Evolutionary conservation across 2,113 vertebrate species (phyloP), one percentile per base, ranked within the genome.

Genomic region (Calyptommatus sinebrachiatus): DNA sequence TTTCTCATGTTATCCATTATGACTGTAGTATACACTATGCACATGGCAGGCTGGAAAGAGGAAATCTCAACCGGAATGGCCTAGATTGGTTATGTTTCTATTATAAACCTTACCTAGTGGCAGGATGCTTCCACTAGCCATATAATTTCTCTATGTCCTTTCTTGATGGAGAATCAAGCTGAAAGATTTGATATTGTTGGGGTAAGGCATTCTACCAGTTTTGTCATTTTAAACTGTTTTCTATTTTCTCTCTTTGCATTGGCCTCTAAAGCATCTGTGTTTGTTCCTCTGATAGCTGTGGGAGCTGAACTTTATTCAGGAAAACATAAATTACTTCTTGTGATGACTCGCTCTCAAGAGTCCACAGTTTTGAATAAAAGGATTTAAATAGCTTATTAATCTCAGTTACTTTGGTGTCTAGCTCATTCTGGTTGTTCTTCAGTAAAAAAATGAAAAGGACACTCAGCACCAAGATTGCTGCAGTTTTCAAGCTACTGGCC

Each of bases 321-420:
- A 71, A 62, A 61, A 35, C 10, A 28, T 61, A 35, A 21, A 71
- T 61, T 71, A 35, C n/a, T 62, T 46, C 12, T n/a, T 65, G 60
- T n/a, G 61, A 46, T 41, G 21, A 60, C 20, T 76, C 31, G 28
- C 53, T 70, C 35, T 61, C 26, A 12, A 18, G 31, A 62, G 77
- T 60, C 12, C 8, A 62, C 61, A 45, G n/a, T 28, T 78, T 71
- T 71, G 67, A 71, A 78, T 71, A 78, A 46, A 77, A 16, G 31
- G 35, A 62, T 71, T 71, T 78, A 62, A 29, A 71, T 28, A 70
- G 24, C 3, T 70, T 41, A 46, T 71, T 78, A 70, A 78, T 69
- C 66, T 78, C 48, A 41, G 76, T 41, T 26, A 78, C 26, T 60
- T 60, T 31, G 50, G 31, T 73, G 31, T 24, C 21, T 11, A 60